phyloP scores from a whole-genome alignment of 2,888 invertebrate genomes.

The Liopterus haemorrhoidalis region DNA sequence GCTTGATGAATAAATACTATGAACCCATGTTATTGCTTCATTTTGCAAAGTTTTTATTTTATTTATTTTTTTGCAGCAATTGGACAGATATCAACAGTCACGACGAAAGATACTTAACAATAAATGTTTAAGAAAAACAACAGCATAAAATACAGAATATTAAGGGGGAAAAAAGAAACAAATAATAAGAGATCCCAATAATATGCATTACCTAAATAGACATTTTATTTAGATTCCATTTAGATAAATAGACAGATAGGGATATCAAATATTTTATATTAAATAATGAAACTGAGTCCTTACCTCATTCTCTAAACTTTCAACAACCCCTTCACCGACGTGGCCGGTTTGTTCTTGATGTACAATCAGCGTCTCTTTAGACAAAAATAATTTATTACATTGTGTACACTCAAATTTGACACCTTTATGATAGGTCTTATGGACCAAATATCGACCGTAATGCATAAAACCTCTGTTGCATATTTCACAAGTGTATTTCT shows the following conservation, averaged over 20 bases:
- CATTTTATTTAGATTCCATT: background rate
- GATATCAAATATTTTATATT: too few relatives aligned
- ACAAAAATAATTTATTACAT: slow-evolving; percentile 49
- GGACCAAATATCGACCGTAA: slow-evolving; percentile 48
- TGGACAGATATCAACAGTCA: too few relatives aligned
- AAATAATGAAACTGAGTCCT: too few relatives aligned
- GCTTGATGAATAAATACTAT: too few relatives aligned
- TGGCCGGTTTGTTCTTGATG: slow-evolving; percentile 57
- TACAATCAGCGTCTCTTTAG: slow-evolving; percentile 48
- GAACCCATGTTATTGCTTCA: too few relatives aligned
- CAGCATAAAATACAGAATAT: too few relatives aligned
- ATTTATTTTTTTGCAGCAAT: too few relatives aligned
- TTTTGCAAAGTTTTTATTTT: too few relatives aligned
- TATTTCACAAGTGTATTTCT: slow-evolving; percentile 48
- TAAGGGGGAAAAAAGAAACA: background rate
- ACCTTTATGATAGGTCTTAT: slow-evolving; percentile 57
- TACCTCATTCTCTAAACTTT: slow-evolving; percentile 40
- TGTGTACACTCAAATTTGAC: slow-evolving; percentile 55
- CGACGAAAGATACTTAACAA: too few relatives aligned
- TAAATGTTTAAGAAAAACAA: too few relatives aligned
- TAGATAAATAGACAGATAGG: background rate
- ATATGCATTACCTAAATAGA: background rate
- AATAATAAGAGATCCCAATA: background rate
- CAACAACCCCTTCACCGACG: slow-evolving; percentile 48
- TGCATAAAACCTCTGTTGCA: slow-evolving; percentile 51